Percentiles rank a stretch among this genome's conserved stretches.
Evolutionary conservation across 35 echinoderm and acorn worm species (phyloP).

Genomic region (Stichopus chloronotus): DNA sequence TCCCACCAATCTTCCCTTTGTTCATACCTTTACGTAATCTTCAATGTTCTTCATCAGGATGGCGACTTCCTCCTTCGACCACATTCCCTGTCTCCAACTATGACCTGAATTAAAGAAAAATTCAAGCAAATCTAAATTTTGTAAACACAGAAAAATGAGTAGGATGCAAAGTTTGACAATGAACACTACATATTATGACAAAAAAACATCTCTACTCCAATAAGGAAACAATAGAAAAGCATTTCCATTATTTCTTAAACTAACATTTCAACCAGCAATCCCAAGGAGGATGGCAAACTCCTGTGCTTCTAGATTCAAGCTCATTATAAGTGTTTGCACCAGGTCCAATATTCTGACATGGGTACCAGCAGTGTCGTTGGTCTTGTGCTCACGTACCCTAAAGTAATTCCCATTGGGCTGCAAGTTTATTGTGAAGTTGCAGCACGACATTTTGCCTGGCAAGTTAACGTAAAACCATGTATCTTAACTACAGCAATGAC

Average conservation of each 20-base stretch:
- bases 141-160: background rate
- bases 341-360: too few relatives aligned
- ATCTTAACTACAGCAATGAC: too few relatives aligned
- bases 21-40: conserved; percentile 89
- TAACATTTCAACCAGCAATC: too few relatives aligned
- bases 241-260: background rate
- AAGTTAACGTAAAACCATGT: too few relatives aligned
- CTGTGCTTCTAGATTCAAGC: too few relatives aligned
- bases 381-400: too few relatives aligned
- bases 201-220: background rate
- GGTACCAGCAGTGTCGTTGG: too few relatives aligned
- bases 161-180: background rate
- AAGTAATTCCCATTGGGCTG: too few relatives aligned
- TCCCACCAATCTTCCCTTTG: background rate
- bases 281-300: too few relatives aligned
- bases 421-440: too few relatives aligned
- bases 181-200: background rate
- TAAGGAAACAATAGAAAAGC: background rate
- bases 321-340: too few relatives aligned
- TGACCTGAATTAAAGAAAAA: conserved; percentile 70
- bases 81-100: conserved; percentile 98
- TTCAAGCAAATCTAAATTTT: background rate
- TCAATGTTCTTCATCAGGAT: conserved; percentile 90
- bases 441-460: too few relatives aligned
- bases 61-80: conserved; percentile 92